phyloP scores from a whole-genome alignment of 1,140 invertebrate species.

The Drosophila insularis region DNA sequence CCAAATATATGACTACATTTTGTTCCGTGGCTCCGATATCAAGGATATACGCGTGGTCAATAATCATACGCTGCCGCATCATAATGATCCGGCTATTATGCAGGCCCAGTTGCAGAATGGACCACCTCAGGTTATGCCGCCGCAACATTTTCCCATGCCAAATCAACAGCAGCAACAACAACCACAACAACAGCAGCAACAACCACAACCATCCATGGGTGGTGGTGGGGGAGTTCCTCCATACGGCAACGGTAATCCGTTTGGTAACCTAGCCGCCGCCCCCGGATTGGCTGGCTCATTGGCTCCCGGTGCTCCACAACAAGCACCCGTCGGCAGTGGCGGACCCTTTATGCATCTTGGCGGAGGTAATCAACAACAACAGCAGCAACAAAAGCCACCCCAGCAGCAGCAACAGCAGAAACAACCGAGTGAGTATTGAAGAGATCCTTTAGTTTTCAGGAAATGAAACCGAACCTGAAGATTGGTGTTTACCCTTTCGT shows the following conservation, averaged over 20 bases:
- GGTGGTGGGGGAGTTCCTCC: slow-evolving; percentile 40
- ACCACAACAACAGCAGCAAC: slow-evolving; percentile 54
- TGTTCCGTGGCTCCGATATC: slow-evolving; percentile 98
- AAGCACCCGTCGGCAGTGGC: slow-evolving; percentile 83
- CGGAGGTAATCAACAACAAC: slow-evolving; percentile 83
- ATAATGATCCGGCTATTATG: slow-evolving; percentile 98
- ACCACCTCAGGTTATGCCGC: slow-evolving; percentile 81
- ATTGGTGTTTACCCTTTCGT: not conserved
- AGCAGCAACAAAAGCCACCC: slow-evolving; percentile 87
- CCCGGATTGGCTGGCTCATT: slow-evolving; percentile 80
- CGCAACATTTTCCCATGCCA: slow-evolving; percentile 78
- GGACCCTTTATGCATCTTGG: slow-evolving; percentile 83
- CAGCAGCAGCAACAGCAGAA: slow-evolving; percentile 85
- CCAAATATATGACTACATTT: slow-evolving; percentile 99
- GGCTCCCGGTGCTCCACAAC: slow-evolving; percentile 83
- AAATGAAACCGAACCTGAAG: not conserved
- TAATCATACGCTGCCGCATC: slow-evolving; percentile 87
- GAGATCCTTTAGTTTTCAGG: not conserved
- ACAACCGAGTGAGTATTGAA: slow-evolving; percentile 89
- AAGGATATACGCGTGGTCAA: slow-evolving; percentile 98
- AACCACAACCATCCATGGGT: slow-evolving; percentile 40
- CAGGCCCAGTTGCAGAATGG: slow-evolving; percentile 89
- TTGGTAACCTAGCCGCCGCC: slow-evolving; percentile 71
- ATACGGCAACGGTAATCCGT: slow-evolving; percentile 73
- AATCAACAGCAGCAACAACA: slow-evolving; percentile 60